Evolutionary conservation across 1,140 invertebrate genomes (phyloP).

Genomic region (Rhagoletis pomonella): DNA sequence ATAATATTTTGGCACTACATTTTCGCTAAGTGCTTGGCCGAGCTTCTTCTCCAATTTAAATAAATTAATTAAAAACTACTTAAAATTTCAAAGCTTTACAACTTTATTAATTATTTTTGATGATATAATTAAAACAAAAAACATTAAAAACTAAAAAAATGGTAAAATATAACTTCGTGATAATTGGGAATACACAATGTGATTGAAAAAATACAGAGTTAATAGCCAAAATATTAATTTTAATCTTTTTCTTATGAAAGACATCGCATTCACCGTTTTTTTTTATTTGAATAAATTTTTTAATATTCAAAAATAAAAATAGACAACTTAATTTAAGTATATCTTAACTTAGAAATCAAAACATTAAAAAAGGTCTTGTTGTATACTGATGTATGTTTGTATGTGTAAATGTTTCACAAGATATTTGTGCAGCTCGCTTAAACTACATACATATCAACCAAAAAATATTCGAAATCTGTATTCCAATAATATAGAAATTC

Average conservation of each 20-base stretch:
- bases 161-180: too few species aligned
- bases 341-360: constrained; percentile 34
- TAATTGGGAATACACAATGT: too few species aligned
- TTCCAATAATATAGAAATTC: background rate
- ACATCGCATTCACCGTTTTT: background rate
- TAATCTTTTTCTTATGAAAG: background rate
- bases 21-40: too few species aligned
- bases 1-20: too few species aligned
- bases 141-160: too few species aligned
- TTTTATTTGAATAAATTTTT: background rate
- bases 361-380: background rate
- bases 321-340: background rate
- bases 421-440: constrained; percentile 41
- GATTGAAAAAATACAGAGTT: too few species aligned
- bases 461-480: constrained; percentile 25
- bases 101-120: too few species aligned
- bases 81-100: too few species aligned
- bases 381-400: background rate
- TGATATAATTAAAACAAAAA: too few species aligned
- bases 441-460: background rate
- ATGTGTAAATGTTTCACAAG: constrained; percentile 22
- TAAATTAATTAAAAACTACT: too few species aligned
- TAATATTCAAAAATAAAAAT: background rate
- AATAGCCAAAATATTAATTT: too few species aligned
- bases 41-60: too few species aligned